These are phyloP conservation scores for Eciton burchellii DNA, from an alignment of 1,140 invertebrate genomes.

Conservation along the genomic window DNA sequence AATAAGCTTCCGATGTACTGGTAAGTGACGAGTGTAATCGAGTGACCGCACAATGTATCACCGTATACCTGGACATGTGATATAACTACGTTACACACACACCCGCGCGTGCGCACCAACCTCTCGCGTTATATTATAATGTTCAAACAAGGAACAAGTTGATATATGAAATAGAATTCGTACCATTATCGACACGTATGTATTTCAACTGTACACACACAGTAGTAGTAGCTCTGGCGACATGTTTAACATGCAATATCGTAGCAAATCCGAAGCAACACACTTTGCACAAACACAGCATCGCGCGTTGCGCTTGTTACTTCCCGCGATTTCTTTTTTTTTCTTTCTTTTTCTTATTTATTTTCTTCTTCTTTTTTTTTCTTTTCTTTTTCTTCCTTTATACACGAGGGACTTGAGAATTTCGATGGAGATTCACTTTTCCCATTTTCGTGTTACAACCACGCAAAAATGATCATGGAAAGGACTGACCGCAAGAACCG, in stretches of 20 bases:
- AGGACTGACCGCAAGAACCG: constrained; percentile 1
- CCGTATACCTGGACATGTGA: constrained; percentile 49
- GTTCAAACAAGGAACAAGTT: constrained; percentile 56
- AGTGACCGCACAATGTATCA: constrained; percentile 39
- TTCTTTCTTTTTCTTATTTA: constrained; percentile 71
- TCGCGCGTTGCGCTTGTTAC: constrained; percentile 82
- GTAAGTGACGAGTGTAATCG: constrained; percentile 43
- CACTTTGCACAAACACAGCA: constrained; percentile 52
- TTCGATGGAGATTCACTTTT: constrained; percentile 46
- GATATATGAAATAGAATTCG: constrained; percentile 47
- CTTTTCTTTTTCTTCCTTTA: constrained; percentile 42
- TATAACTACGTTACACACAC: constrained; percentile 28
- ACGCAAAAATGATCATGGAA: constrained; percentile 28
- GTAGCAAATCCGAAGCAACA: constrained; percentile 54
- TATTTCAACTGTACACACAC: constrained; percentile 48
- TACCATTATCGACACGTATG: constrained; percentile 53
- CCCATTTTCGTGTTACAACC: constrained; percentile 13
- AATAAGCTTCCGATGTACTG: constrained; percentile 34
- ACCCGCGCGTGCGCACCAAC: no score
- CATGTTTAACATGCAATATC: constrained; percentile 59
- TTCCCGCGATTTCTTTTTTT: constrained; percentile 84
- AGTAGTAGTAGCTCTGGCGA: constrained; percentile 53
- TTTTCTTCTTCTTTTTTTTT: constrained; percentile 79
- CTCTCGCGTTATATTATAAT: constrained; percentile 37
- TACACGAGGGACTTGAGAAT: constrained; percentile 63